Evolutionary conservation across 2,113 vertebrate species (phyloP).

Genomic region (Tretioscincus oriximinensis): DNA sequence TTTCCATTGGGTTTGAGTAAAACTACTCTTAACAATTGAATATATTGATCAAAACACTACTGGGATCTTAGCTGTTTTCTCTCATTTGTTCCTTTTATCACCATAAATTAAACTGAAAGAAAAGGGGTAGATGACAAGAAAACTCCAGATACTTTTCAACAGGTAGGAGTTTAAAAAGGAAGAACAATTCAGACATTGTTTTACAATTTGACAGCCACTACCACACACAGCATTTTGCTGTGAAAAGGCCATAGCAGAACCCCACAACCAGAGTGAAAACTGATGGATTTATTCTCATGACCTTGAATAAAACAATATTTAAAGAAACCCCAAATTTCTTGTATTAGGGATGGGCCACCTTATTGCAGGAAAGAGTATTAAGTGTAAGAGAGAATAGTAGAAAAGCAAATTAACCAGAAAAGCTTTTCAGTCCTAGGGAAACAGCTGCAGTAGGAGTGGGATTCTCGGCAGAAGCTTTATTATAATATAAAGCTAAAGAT

Average conservation of each 20-base stretch:
- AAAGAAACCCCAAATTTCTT: neutral
- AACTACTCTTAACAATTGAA: neutral
- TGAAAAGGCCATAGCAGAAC: neutral
- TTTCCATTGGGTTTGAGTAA: neutral
- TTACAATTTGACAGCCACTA: fast-evolving
- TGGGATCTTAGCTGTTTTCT: neutral
- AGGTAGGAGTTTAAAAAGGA: neutral
- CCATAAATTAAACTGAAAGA: too few relatives aligned
- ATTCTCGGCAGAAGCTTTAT: neutral
- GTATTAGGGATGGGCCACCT: neutral
- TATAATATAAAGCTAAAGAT: neutral
- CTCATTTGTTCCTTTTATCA: neutral
- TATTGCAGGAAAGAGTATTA: neutral
- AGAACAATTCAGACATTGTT: neutral
- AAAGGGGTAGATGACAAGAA: neutral
- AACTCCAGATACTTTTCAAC: neutral
- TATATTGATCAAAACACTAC: neutral
- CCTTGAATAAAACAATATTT: neutral
- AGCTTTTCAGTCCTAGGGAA: too few relatives aligned
- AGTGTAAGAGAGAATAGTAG: neutral
- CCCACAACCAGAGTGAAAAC: neutral
- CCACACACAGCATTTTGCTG: neutral
- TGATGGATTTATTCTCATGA: neutral
- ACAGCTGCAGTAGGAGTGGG: neutral
- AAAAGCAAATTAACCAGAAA: neutral